phyloP scores from a whole-genome alignment of 2,888 invertebrate species.

The Drosophila pegasa region DNA sequence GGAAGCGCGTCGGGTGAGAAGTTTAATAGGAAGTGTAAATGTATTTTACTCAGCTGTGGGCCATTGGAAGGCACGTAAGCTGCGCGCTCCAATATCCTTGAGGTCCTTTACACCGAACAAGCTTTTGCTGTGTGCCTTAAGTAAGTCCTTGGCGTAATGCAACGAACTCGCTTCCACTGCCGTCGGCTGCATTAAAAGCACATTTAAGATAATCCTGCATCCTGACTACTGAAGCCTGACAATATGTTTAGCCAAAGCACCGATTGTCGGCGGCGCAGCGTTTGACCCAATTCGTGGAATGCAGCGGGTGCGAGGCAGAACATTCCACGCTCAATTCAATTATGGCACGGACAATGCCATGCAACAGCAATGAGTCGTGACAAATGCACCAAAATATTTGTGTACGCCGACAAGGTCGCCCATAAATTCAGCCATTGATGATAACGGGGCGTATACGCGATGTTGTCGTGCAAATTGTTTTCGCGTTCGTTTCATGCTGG shows the following conservation, averaged over 20 bases:
- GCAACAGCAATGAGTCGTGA: slow-evolving; percentile 25
- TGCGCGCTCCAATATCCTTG: slow-evolving; percentile 43
- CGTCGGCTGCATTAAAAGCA: slow-evolving; percentile 29
- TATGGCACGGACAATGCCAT: slow-evolving; percentile 26
- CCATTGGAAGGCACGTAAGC: slow-evolving; percentile 30
- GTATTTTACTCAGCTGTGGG: slow-evolving; percentile 7
- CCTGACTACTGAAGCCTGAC: slow-evolving; percentile 22
- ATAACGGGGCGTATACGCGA: slow-evolving; percentile 69
- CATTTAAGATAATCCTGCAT: slow-evolving; percentile 66
- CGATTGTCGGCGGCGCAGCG: slow-evolving; percentile 31
- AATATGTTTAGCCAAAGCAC: slow-evolving; percentile 51
- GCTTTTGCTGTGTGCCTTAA: slow-evolving; percentile 53
- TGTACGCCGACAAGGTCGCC: slow-evolving; percentile 50
- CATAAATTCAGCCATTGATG: slow-evolving; percentile 64
- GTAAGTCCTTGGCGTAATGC: slow-evolving; percentile 70
- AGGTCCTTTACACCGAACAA: slow-evolving; percentile 38
- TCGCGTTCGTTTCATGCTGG: slow-evolving; percentile 13
- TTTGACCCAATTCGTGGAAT: slow-evolving; percentile 62
- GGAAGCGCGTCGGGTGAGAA: slow-evolving; percentile 7
- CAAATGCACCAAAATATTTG: slow-evolving; percentile 54
- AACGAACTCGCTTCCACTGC: slow-evolving; percentile 57
- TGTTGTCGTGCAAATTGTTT: slow-evolving; percentile 60
- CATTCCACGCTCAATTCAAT: slow-evolving; percentile 60
- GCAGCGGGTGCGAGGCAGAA: slow-evolving; percentile 13
- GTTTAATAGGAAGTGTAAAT: slow-evolving; percentile 17